Conservation (phyloP, 92 coral and sea anemone genomes). For the Hydrozoanthus gracilis region DNA sequence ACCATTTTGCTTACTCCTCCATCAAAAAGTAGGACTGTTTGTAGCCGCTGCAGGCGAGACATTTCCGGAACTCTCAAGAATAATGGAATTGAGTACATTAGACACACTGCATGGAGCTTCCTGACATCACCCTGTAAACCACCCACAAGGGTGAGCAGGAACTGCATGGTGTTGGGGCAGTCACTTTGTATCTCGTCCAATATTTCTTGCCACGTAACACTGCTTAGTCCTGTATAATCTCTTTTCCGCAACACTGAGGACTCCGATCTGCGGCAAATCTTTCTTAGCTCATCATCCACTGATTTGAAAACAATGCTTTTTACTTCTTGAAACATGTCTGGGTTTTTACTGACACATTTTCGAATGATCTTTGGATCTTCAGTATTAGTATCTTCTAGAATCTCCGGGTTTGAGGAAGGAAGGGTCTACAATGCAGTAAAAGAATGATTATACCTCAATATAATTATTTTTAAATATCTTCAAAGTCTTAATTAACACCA, state of each 20-base stretch:
- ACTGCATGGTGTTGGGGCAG: conserved; percentile 49
- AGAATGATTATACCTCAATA: not conserved
- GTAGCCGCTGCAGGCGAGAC: conserved; percentile 43
- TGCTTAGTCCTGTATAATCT: conserved; percentile 48
- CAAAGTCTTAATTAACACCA: too few relatives aligned
- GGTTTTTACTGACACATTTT: not conserved
- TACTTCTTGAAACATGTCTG: not conserved
- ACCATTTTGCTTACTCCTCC: conserved; percentile 56
- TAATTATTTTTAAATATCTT: too few relatives aligned
- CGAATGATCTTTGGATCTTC: not conserved
- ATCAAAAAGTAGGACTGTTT: conserved; percentile 56
- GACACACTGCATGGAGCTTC: conserved; percentile 42
- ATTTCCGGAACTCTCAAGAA: conserved; percentile 48
- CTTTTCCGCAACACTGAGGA: conserved; percentile 41
- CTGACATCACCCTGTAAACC: conserved; percentile 43
- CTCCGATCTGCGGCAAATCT: conserved; percentile 50
- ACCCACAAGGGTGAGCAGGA: conserved; percentile 45
- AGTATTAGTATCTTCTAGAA: too few relatives aligned
- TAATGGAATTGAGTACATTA: conserved; percentile 46
- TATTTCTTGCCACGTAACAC: conserved; percentile 46
- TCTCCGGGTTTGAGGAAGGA: too few relatives aligned
- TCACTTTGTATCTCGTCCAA: conserved; percentile 44
- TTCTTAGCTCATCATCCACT: conserved; percentile 43
- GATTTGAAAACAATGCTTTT: conserved; percentile 51
- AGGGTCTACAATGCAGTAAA: too few relatives aligned